These are phyloP conservation scores for Notolabrus celidotus DNA, from an alignment of 2,797 vertebrate genomes.

Conservation along the genomic window DNA sequence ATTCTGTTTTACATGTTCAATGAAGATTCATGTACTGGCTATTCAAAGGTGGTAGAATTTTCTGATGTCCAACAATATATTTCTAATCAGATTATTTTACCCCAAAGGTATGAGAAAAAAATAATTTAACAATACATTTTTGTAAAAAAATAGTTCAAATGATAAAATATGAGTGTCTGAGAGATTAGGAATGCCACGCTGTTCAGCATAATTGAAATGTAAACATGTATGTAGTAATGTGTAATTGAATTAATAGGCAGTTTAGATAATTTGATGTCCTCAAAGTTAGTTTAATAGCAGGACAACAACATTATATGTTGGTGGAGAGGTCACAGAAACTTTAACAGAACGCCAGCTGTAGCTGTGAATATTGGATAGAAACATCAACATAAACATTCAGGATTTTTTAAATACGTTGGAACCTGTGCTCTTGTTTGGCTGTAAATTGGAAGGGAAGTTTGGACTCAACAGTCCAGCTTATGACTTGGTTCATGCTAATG, in stretches of 20 bases:
- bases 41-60: not conserved
- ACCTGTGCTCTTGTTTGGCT: not conserved
- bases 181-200: not conserved
- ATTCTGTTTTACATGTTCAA: not conserved
- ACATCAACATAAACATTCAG: not conserved
- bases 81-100: too few species aligned
- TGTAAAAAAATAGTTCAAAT: not conserved
- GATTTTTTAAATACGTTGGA: not conserved
- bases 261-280: not conserved
- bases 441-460: not conserved
- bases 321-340: not conserved
- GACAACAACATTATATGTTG: not conserved
- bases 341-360: too few species aligned
- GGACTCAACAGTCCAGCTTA: not conserved
- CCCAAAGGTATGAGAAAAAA: too few species aligned
- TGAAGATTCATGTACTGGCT: not conserved
- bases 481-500: not conserved
- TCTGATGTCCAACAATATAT: not conserved
- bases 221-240: not conserved
- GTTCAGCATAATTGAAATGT: not conserved
- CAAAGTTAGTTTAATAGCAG: not conserved
- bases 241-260: not conserved
- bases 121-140: too few species aligned
- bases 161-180: not conserved
- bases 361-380: not conserved